Evolutionary conservation across 1,140 invertebrate genomes (phyloP), one percentile per base, ranked within the genome.

Genomic region (Zaprionus nigranus): DNA sequence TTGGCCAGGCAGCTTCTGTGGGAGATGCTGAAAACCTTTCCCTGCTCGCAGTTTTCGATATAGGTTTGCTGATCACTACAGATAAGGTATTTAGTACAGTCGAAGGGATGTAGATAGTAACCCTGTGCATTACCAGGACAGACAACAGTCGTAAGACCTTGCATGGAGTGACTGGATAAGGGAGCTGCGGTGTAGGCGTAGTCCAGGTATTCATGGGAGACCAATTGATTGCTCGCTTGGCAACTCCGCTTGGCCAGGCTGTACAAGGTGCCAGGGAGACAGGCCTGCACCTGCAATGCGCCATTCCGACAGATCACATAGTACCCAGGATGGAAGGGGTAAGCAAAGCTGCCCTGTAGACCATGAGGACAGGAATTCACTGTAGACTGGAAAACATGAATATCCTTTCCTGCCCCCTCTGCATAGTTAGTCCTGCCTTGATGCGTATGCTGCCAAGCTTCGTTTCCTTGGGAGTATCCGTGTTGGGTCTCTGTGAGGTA

Each of bases 51-150:
- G 26, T 93, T 92, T 90, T 95, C 95, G 6, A 95, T 90, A 46
- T 92, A 93, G 1, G 94, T 94, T 40, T 85, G 87, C 1, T 95
- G 95, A 75, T 94, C 93, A 2, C 92, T 88, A 84, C 96, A 97
- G 64, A 94, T 95, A 0, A 96, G 66, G 77, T 95, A 96, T 77
- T 96, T 95, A 9, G 91, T 93, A 68, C 96, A 96, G 60, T 95
- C 94, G 11, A 93, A 92, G 2, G 95, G 95, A 93, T 96, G 94
- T 2, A 95, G 93, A 30, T 94, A 92, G 11, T 95, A 72, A 12
- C 95, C 95, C 43, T 78, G 30, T 2, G 67, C 80, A 28, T 72
- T 62, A 2, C 69, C 63, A 7, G 87, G 75, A 59, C 91, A 92
- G 1, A 57, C 63, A 2, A 91, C 51, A 3, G 63, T 76, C 15